Conservation (phyloP, 2,113 vertebrate genomes). For the Chaetura pelagica region DNA sequence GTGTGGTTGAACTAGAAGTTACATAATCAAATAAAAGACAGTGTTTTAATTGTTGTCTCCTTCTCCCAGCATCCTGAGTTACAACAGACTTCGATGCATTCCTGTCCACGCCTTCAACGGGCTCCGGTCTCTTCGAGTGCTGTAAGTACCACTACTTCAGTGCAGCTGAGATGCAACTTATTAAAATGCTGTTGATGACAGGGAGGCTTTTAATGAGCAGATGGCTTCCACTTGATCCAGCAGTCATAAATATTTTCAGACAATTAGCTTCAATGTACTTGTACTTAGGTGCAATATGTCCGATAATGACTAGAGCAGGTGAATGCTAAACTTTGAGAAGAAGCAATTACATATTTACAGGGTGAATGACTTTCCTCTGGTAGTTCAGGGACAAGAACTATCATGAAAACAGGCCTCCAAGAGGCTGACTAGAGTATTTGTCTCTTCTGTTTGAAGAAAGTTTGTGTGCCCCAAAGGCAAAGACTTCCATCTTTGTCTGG, state of each 20-base stretch:
- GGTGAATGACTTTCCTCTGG: not conserved
- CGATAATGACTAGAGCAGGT: not conserved
- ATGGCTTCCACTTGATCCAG: slow-evolving; percentile 1
- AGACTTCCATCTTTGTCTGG: not conserved
- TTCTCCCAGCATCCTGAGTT: slow-evolving; percentile 90
- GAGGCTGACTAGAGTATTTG: not conserved
- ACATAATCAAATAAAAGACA: not conserved
- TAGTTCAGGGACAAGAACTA: not conserved
- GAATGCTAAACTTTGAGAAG: slow-evolving; percentile 2
- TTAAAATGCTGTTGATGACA: not conserved
- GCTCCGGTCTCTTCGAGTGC: slow-evolving; percentile 89
- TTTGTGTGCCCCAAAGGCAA: not conserved
- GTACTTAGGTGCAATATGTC: slow-evolving; percentile 5
- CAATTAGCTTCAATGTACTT: not conserved
- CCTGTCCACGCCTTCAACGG: slow-evolving; percentile 90
- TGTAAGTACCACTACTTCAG: slow-evolving; percentile 83
- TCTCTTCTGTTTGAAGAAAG: not conserved
- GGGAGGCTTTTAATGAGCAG: not conserved
- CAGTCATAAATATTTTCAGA: not conserved
- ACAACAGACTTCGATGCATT: slow-evolving; percentile 93
- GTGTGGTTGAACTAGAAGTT: not conserved
- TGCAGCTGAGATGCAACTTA: not conserved
- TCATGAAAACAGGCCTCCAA: not conserved
- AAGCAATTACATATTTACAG: not conserved
- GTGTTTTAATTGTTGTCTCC: not conserved